Evolutionary conservation across 1,140 invertebrate genomes (phyloP), one percentile per base, ranked within the genome.

Genomic region (Lerema accius): DNA sequence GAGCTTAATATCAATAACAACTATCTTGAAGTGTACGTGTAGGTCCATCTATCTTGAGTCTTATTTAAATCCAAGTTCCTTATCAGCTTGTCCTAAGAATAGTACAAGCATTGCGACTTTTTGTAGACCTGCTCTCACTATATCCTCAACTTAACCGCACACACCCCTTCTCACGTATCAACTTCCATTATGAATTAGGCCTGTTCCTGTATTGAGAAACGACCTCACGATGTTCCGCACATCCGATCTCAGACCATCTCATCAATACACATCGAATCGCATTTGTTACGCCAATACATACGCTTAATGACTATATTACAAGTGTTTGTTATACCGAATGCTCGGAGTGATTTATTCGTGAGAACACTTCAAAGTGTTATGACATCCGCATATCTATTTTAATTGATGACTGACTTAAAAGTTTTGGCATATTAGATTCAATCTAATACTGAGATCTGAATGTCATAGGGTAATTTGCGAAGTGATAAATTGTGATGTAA

Each of bases 221-320:
- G 46, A 65, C 46, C 46, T 65, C 67, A 78, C 76, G 67, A 76
- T 2, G 61, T 63, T 61, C 60, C 51, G 32, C 13, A 71, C 51
- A 74, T 73, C 65, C 65, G 48, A 59, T 69, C 39, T 42, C 42
- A 13, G 39, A 56, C 32, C 11, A 6, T 51, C 51, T 69, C 78
- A 80, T 78, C 73, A 80, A 80, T 80, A 72, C 56, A 65, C 67
- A 61, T 76, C 76, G 60, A 23, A 64, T 45, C 62, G 16, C 61
- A 64, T 80, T 76, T 71, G 77, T 73, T 71, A 55, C 58, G 48
- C 64, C 48, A 70, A 63, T 43, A 61, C 50, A 63, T 63, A 58
- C 39, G 60, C 50, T 68, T 79, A 80, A 80, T 77, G 69, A 67
- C 61, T 69, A 58, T 69, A 69, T 67, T 63, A 53, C 45, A 63